Evolutionary conservation across 2,113 vertebrate species (phyloP), one percentile per base, ranked within the genome.

Genomic region (Mobula birostris): DNA sequence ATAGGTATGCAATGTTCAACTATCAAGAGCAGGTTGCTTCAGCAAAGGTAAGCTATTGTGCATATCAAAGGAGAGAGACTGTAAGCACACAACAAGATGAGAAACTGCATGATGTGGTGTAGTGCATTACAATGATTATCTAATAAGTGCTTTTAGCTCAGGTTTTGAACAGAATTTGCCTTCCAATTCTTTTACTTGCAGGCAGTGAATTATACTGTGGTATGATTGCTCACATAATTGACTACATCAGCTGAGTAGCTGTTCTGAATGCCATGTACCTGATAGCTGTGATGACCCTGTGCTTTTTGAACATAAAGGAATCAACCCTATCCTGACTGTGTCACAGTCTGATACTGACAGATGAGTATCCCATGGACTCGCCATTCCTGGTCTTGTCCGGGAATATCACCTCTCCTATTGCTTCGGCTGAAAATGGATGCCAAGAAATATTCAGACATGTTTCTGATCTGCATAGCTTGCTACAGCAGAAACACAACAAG

Each of bases 1-100:
- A 32, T n/a, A 68, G 5, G 0, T 61, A 88, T 88, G 85, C 15
- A 3, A 32, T 61, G 19, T 88, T 66, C 32, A 90, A 63, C 61
- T 14, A 36, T 90, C 85, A 88, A 63, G 61, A 90, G 85, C 61
- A 32, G 85, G 61, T 32, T 90, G 61, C 15, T 66, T 68, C 85
- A 90, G 85, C 17, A 90, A 90, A 66, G 85, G 29, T 19, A 29
- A 32, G 29, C 85, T 90, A n/a, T 66, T 90, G 85, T 68, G 85
- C 61, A 90, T 90, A 66, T 0, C 3, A 32, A 90, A 66, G 58
- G 85, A 32, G 85, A 5, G 7, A 32, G n/a, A 29, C 85, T 61
- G 58, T 24, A 12, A 63, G 61, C 29, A 56, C 11, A 15, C n/a
- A 56, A 88, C 83, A 58, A 63, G 27, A 88, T 88, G 83, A 61